Evolutionary conservation across 1,140 invertebrate genomes (phyloP).

Genomic region (Potamilus streckersoni): DNA sequence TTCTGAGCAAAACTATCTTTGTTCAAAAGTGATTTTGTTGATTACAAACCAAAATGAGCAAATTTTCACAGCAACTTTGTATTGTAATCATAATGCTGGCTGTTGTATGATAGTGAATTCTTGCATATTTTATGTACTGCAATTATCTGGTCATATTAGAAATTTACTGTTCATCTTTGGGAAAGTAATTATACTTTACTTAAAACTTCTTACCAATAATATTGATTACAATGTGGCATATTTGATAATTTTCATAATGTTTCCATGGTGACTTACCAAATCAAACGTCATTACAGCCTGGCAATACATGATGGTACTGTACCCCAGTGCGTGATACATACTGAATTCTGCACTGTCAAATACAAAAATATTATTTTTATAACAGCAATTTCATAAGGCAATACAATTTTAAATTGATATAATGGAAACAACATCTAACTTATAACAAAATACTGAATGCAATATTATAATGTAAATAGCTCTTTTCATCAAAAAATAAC

Average conservation of each 20-base stretch:
- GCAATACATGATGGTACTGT: constrained; percentile 88
- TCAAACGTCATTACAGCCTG: constrained; percentile 95
- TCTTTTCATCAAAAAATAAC: not conserved
- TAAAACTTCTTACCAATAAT: not conserved
- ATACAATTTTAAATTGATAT: constrained; percentile 4
- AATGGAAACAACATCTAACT: not conserved
- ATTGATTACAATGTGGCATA: not conserved
- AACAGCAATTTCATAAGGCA: constrained; percentile 40
- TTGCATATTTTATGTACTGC: not conserved
- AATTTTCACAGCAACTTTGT: too few species aligned
- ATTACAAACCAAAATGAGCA: too few species aligned
- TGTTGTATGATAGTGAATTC: not conserved
- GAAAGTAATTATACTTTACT: not conserved
- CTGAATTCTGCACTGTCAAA: constrained; percentile 80
- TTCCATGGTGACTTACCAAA: constrained; percentile 70
- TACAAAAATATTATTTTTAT: constrained; percentile 13
- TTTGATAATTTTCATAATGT: too few species aligned
- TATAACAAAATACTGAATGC: not conserved
- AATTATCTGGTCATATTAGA: not conserved
- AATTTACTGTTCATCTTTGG: not conserved
- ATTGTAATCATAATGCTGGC: not conserved
- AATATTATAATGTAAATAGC: not conserved
- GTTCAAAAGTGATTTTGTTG: too few species aligned
- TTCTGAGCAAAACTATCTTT: too few species aligned
- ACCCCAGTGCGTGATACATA: constrained; percentile 93